Base-by-base conservation (phyloP, 1,140 invertebrate species). In the Drosophila virilis region DNA sequence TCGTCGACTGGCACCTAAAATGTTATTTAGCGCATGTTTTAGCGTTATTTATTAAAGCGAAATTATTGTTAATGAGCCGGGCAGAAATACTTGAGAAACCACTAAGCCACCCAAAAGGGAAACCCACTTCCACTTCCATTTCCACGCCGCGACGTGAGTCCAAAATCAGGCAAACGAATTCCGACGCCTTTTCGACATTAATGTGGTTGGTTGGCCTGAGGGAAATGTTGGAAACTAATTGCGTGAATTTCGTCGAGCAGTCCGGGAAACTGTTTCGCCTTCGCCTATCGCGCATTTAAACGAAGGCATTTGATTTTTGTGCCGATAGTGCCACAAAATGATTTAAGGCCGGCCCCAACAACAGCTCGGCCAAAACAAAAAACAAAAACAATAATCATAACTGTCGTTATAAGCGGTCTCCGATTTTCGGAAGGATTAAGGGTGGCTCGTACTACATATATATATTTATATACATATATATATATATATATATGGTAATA, bases 21-120 rank as follows among this genome's bases (percentile, higher is more conserved):
- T 88, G 84, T 89, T 89, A 80, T 89, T 89, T 89, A 89, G 84
- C 84, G 84, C 84, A 89, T 89, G 84, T 89, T 89, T 89, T 89
- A 89, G 70, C 84, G 84, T 89, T 89, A 89, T 89, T 89, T 89
- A 89, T 89, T 89, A 89, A 89, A 89, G 74, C 77, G 71, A 89
- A 89, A 89, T 89, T 89, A 89, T 89, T 89, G 84, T 89, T 89
- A 89, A 89, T 89, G 84, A 89, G 84, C 64, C 66, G 58, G 35
- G 57, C 32, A n/a, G 32, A 65, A 46, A 28, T 40, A 52, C 9
- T 46, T 46, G 12, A 33, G n/a, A 54, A 54, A 35, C 37, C 32
- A 17, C 5, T 1, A 64, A 28, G 48, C 52, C 43, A 5, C 9
- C 35, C 32, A 40, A 43, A 8, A 28, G 28, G 9, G 13, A 13